Base-by-base conservation (phyloP, 2,797 vertebrate genomes). In the Sebastiscus tertius region DNA sequence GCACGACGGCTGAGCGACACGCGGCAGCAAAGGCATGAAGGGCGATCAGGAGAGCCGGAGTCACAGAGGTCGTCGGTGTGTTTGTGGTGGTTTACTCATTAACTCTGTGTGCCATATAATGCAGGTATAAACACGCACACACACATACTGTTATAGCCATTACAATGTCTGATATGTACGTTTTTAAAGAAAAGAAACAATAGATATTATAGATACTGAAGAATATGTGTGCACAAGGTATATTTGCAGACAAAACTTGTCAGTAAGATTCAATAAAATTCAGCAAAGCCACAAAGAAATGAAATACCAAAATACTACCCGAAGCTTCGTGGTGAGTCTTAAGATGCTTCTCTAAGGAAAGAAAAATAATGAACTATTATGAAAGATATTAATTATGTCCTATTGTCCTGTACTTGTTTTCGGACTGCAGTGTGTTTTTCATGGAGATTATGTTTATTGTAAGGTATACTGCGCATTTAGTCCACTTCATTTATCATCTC, bases 21-120 rank as follows among this genome's bases (percentile, higher is more conserved):
- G 52, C 71, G 20, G 26, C 78, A 66, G 75, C 77, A 69, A 55
- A 72, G 24, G 72, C 74, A 60, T 84, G 80, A 88, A 89, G 87
- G 77, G 76, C 72, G 14, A 69, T n/a, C 61, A 22, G 65, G 71
- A 82, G 67, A 62, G 54, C 5, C 2, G 9, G 73, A 77, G 81
- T 83, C 80, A 77, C 14, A 5, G 79, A 83, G 87, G 87, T 89
- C 80, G 79, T 6, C 1, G 22, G 55, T 20, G 61, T 66, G 65
- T 73, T 14, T 36, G 73, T 59, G 72, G 68, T 13, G 42, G 72
- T 60, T 83, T 66, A 54, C 4, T 74, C 39, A 84, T 85, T 81
- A 89, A 76, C 71, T 62, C 14, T 46, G 6, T 3, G 4, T 20
- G 54, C 24, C 31, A 14, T 42, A 31, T 33, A 63, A 69, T 46